Base-by-base conservation (phyloP, 2,797 vertebrate species). In the Distichodus sexfasciatus region DNA sequence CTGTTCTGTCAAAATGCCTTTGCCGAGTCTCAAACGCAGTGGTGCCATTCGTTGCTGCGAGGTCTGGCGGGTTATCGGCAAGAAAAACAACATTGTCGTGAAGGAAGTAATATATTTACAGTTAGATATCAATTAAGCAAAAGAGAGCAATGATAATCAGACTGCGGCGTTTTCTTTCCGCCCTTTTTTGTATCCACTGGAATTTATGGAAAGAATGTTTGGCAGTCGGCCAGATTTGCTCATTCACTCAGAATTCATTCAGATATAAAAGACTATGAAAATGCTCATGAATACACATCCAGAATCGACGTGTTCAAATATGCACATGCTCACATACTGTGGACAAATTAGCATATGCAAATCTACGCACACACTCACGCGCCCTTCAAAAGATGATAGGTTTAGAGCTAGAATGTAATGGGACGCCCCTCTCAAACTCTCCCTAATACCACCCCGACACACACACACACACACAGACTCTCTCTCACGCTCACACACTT, bases 201-300 rank as follows among this genome's bases (percentile, higher is more conserved):
- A 21, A 33, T 26, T 33, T 6, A 11, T 44, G 60, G 55, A 67
- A 50, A 53, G 54, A 62, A 35, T 11, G 7, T 60, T 76, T 82
- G 72, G 77, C 19, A 21, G 50, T 6, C 33, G 72, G 65, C 73
- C 72, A 74, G 57, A 43, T 75, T 81, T 51, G 40, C 21, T 29
- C 4, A 57, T 15, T 17, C 12, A 38, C 24, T 26, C 4, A 14
- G 12, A 29, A 57, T 64, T 63, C 41, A 28, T 55, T 21, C 36
- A 46, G 21, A 35, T 35, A 35, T 35, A 14, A 7, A 54, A 2
- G 15, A 26, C 26, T 28, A 26, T 10, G 29, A 15, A 10, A 31
- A 17, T n/a, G 4, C 50, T 3, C 50, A 36, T 19, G 47, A 2
- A 31, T 36, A 50, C 40, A 44, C 38, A n/a, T 26, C 10, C 14